These are phyloP conservation scores for Tetramorium alpestre DNA, from an alignment of 1,140 invertebrate genomes.

Conservation along the genomic window DNA sequence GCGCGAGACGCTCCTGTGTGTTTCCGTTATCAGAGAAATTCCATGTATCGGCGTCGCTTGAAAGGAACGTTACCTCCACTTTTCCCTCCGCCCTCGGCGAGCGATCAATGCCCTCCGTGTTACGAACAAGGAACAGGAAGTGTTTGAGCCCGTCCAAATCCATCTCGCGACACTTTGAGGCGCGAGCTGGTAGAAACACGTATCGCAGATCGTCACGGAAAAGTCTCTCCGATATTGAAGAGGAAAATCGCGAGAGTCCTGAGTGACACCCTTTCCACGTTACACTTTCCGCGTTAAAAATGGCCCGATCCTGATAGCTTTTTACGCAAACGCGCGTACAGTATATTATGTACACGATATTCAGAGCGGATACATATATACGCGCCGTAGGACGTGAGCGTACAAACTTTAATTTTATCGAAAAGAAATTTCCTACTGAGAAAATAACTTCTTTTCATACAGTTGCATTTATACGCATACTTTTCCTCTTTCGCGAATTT, in stretches of 20 bases:
- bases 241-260: background rate
- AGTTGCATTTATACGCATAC: constrained; percentile 6
- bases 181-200: background rate
- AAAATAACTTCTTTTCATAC: constrained; percentile 19
- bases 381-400: background rate
- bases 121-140: constrained; percentile 31
- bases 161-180: background rate
- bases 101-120: constrained; percentile 49
- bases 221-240: constrained; percentile 6
- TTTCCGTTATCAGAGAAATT: constrained; percentile 24
- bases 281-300: constrained; percentile 1
- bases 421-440: background rate
- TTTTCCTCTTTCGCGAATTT: background rate
- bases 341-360: background rate
- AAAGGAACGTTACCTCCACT: constrained; percentile 23
- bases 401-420: constrained; percentile 34
- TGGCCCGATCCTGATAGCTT: background rate
- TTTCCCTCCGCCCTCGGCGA: constrained; percentile 1
- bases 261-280: background rate
- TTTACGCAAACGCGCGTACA: background rate
- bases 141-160: constrained; percentile 36
- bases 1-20: background rate
- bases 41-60: background rate
- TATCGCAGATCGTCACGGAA: background rate
- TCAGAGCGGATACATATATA: background rate